Base-by-base conservation (phyloP, 2,797 vertebrate genomes). In the Lacerta agilis region DNA sequence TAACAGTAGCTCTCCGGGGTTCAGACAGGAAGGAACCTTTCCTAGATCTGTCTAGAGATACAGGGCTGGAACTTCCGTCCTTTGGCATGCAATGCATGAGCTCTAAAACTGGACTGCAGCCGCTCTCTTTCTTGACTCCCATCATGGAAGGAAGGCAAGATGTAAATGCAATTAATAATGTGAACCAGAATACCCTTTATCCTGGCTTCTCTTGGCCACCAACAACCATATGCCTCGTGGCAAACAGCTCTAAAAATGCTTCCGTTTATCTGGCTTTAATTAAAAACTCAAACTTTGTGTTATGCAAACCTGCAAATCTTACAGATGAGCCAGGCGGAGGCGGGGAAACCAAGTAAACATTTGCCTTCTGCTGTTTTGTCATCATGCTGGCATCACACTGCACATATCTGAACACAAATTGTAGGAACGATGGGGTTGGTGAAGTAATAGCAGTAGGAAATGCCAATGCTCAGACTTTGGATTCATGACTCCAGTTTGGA, bases 301-400 rank as follows among this genome's bases (percentile, higher is more conserved):
- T 86, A 27, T 36, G 66, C 87, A 88, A 88, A 79, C 79, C 67
- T 80, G 78, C 45, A 89, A 77, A 85, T 81, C 83, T 89, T 85
- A 25, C 43, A 76, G 71, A 85, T 81, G 83, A 81, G 83, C 58
- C 71, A 27, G 33, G n/a, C 3, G 29, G 55, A 20, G 72, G 23
- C 18, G 23, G 13, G 20, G 7, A 61, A 29, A 41, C 41, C 76
- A 36, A 86, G 86, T 64, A 82, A 87, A 87, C 86, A 87, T 82
- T 87, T 87, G 71, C 79, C 86, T 82, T 82, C 86, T 87, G 86
- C 86, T 82, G 8, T 76, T 87, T 66, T 82, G 69, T 45, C 77
- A 72, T 58, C 33, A 58, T 49, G 66, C 49, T 73, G 76, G 69
- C 55, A 5, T 73, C 25, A 23, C 9, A 41, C 3, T 43, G 8